Base-by-base conservation (phyloP, 1,140 invertebrate genomes). In the Harpegnathos saltator region DNA sequence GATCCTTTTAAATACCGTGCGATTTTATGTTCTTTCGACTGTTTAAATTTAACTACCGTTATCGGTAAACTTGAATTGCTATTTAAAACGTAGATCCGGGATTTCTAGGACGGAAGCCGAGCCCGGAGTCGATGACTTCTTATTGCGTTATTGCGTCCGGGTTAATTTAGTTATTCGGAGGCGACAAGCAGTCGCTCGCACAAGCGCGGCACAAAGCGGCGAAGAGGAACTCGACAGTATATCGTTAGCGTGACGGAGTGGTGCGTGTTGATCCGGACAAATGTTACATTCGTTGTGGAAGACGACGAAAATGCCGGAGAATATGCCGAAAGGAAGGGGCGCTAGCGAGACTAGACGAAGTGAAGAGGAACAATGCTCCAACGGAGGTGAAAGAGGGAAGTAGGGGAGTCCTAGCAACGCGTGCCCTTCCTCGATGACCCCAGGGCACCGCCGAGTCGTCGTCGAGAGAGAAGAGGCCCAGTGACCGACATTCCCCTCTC, bases 401-500 rank as follows among this genome's bases (percentile, higher is more conserved):
- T 44, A 74, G 58, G 72, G 83, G 66, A 72, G n/a, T 74, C 69
- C 80, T 56, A 52, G 83, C 68, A 72, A 44, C 75, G 82, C 80
- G 81, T 78, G 86, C 80, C 87, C 84, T 85, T 91, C 86, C 85
- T 89, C 86, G 66, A 75, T 82, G 61, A 66, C 78, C 56, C 61
- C 63, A 61, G 86, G 86, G 87, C 83, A 85, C 72, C 89, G 83
- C 74, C 78, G 82, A 77, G 85, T 74, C 72, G 77, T 85, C 85
- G 81, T 82, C 58, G 65, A 26, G 81, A 71, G 73, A 87, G 84
- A 86, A 88, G 84, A 92, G 92, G 89, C 92, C 91, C 91, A 92
- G 87, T 93, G 92, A 93, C 92, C 92, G 92, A 93, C 87, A 93
- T 93, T 92, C 89, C 89, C 61, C 89, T 11, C 9, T 11, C 56